Percentiles rank a stretch among this genome's conserved stretches.
Conservation (phyloP, 2,888 invertebrate species). For the Habroteleia sp. region DNA sequence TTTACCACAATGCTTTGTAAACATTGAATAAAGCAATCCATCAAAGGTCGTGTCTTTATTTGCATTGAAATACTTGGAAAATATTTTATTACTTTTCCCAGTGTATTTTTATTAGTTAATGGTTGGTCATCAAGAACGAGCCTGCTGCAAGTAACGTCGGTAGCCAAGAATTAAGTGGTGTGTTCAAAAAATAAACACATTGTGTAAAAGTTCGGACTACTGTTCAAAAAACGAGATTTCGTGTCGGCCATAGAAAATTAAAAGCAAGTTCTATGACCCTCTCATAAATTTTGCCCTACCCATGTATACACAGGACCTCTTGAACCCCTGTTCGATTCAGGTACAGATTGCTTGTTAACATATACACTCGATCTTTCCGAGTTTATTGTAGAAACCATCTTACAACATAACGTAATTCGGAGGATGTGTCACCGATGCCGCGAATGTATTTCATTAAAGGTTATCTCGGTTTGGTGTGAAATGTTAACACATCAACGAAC, state of each 20-base stretch:
- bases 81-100: no score
- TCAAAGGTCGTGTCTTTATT: no score
- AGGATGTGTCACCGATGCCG: conserved; percentile 20
- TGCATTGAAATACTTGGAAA: no score
- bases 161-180: conserved; percentile 22
- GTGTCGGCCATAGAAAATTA: conserved; percentile 41
- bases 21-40: no score
- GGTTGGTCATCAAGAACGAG: no score
- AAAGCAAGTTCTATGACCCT: conserved; percentile 54
- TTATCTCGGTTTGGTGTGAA: conserved; percentile 53
- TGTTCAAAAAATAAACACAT: conserved; percentile 19
- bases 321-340: conserved; percentile 40
- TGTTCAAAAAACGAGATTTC: conserved; percentile 30
- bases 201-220: conserved; percentile 41
- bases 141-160: neutral
- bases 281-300: conserved; percentile 50
- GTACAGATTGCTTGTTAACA: conserved; percentile 53
- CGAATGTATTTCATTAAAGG: conserved; percentile 35
- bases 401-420: conserved; percentile 40
- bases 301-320: conserved; percentile 33
- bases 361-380: conserved; percentile 5
- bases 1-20: no score
- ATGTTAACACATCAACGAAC: conserved; percentile 32
- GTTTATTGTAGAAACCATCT: conserved; percentile 35
- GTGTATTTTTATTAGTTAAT: no score